These are phyloP conservation scores for Anas platyrhynchos DNA, from an alignment of 2,113 vertebrate genomes.

Conservation along the genomic window DNA sequence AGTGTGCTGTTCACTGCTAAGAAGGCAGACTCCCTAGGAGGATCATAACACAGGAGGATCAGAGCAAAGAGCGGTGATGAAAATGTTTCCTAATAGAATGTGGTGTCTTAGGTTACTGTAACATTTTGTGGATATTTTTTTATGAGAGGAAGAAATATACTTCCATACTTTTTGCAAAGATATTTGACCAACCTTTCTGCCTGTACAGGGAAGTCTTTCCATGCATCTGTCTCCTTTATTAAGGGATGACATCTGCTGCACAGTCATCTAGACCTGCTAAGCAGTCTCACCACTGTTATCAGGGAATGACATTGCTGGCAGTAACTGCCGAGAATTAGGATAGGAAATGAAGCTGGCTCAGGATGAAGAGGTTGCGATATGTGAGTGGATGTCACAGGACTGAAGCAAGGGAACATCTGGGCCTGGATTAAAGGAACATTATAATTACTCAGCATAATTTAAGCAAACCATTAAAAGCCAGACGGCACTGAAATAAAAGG, in stretches of 20 bases:
- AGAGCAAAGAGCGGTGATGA: background rate
- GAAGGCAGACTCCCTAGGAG: background rate
- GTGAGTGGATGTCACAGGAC: conserved; percentile 15
- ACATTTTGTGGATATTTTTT: background rate
- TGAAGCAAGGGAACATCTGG: conserved; percentile 1
- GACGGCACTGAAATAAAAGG: background rate
- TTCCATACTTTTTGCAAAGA: background rate
- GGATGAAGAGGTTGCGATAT: background rate
- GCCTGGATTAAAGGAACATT: background rate
- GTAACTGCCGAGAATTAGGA: background rate
- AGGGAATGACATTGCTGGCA: background rate
- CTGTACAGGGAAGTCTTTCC: background rate
- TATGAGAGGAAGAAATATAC: background rate
- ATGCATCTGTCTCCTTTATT: background rate
- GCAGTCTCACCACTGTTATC: background rate
- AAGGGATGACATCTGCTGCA: background rate
- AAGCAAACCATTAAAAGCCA: background rate
- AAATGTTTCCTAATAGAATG: background rate
- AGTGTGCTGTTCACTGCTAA: background rate
- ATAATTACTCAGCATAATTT: conserved; percentile 43
- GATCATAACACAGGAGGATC: background rate
- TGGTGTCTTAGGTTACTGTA: background rate
- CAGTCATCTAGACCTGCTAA: background rate
- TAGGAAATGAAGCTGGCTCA: background rate
- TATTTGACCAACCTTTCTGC: background rate